These are phyloP conservation scores for Sicus ferrugineus DNA, from an alignment of 2,888 invertebrate genomes.

Conservation along the genomic window DNA sequence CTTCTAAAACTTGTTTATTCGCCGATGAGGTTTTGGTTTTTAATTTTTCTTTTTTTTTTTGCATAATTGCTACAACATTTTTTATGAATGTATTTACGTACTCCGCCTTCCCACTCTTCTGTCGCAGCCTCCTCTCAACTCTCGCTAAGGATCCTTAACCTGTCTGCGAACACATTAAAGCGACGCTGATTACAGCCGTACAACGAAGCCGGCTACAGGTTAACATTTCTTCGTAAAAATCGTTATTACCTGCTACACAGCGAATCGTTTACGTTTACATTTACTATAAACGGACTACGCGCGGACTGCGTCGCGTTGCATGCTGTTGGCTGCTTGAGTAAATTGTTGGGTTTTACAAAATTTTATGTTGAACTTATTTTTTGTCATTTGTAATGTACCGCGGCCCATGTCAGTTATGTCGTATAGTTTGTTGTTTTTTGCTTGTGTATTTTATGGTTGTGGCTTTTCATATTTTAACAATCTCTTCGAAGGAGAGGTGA, in stretches of 20 bases:
- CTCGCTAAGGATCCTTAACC: constrained; percentile 55
- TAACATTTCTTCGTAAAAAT: constrained; percentile 3
- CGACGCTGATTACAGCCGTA: background rate
- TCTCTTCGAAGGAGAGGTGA: constrained; percentile 21
- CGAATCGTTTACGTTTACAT: background rate
- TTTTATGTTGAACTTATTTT: constrained; percentile 6
- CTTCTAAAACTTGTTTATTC: background rate
- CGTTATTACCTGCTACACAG: background rate
- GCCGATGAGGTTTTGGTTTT: background rate
- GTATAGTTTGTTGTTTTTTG: background rate
- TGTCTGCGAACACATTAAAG: constrained; percentile 40
- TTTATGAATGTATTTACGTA: constrained; percentile 25
- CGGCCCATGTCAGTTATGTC: background rate
- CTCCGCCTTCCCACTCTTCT: background rate
- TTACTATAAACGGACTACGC: too few species aligned
- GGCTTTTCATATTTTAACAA: background rate
- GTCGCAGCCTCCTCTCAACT: background rate
- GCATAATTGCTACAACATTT: constrained; percentile 10
- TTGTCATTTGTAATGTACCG: constrained; percentile 14
- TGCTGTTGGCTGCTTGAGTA: background rate
- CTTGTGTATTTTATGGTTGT: background rate
- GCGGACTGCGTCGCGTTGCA: background rate
- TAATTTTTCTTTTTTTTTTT: background rate
- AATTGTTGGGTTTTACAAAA: constrained; percentile 27
- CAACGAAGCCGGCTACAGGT: background rate